Base-by-base conservation (phyloP, 2,888 invertebrate species). In the Drosophila basisetae region DNA sequence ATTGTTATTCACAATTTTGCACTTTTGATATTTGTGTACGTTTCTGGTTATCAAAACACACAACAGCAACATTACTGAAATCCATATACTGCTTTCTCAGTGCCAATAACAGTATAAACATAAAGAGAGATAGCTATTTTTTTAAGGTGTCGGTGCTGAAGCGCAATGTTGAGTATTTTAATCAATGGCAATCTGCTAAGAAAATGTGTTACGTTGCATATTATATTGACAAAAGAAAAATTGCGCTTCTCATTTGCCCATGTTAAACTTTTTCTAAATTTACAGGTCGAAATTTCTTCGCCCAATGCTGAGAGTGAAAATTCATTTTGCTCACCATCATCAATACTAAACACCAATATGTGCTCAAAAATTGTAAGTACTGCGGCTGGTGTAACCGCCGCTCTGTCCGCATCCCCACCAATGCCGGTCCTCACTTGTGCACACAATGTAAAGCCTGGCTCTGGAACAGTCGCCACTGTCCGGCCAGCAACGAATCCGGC, bases 251-350 rank as follows among this genome's bases (percentile, higher is more conserved):
- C 11, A 59, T 13, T 59, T 11, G 35, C 33, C 2, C 1, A 39
- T 13, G n/a, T 39, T 7, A 25, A 47, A 47, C 22, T 56, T 53
- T 59, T 61, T 55, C n/a, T 35, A 35, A 28, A 31, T 59, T 33
- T 60, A 18, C 71, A 94, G 93, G 93, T 94, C 69, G 93, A 94
- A 90, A 93, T 94, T 58, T 93, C 93, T 58, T 94, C 93, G 47
- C 93, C 93, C 80, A 94, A 92, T 91, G 93, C 93, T 71, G 93
- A 94, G 83, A 92, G 90, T 71, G 93, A 94, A 80, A 93, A 92
- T 69, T 93, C 93, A 78, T 92, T 93, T 80, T 93, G 93, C 84
- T 93, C 93, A 78, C 93, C 93, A 80, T 91, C 92, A 84, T 93
- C 93, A 68, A 92, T 93, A 80, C 89, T 93, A 66, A 93, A 93